Base-by-base conservation (phyloP, 1,140 invertebrate genomes). In the Globodera ellingtonae region DNA sequence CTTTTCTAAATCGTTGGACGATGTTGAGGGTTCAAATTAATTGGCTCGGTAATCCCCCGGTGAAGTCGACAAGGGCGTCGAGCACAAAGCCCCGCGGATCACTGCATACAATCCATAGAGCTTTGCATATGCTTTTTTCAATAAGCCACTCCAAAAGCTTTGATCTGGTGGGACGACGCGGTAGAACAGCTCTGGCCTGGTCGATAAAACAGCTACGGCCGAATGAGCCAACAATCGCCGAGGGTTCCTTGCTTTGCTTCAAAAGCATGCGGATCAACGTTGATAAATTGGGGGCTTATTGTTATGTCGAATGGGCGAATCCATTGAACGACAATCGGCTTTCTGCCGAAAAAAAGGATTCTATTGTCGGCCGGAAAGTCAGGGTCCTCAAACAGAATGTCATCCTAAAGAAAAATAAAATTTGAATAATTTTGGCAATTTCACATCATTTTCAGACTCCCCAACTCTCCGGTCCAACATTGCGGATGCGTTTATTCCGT, bases 11-110 rank as follows among this genome's bases (percentile, higher is more conserved):
- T 98, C 35, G 89, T 90, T 72, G 89, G 85, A 9, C 90, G 92
- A 82, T 95, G 92, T 13, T 93, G 92, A 85, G 97, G 92, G 80
- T 97, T 94, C 86, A 95, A 97, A 93, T 24, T 95, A 95, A 90
- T 98, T 96, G 0, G 95, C 95, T 0, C 35, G 35, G 35, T 35
- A 98, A 94, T 66, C 97, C 97, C 6, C 96, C 97, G 13, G 97
- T 99, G 89, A 99, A 98, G 91, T 99, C 97, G 89, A 98, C 97
- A 94, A 99, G 96, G 3, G 85, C 84, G 90, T 99, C 97, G 86
- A 94, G 95, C 1, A 96, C 97, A 1, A 95, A 95, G 35, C 97
- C 97, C 97, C 97, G 89, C 98, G 98, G 0, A 99, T 91, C 0
- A 96, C 94, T 90, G 99, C 97, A 90, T 99, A 99, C 0, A 95